Conservation (phyloP, 2,797 vertebrate genomes). For the Galagoides demidoff region DNA sequence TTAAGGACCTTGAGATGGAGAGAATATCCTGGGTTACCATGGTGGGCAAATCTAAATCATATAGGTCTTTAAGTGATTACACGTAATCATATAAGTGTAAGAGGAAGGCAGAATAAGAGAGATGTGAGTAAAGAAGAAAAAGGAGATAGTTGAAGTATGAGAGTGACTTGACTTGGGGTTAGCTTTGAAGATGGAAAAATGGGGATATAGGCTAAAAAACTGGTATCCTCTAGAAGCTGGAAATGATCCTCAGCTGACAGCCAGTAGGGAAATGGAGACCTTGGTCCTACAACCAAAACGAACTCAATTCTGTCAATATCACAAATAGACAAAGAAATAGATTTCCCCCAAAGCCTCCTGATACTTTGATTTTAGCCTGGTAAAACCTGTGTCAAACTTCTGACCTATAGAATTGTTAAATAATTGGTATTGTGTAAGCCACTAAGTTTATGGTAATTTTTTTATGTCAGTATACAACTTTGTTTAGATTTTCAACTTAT, state of each 20-base stretch:
- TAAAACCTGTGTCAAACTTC: neutral
- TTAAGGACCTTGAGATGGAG: neutral
- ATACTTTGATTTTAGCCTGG: neutral
- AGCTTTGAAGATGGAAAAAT: neutral
- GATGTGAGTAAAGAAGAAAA: neutral
- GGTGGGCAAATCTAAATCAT: neutral
- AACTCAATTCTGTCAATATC: neutral
- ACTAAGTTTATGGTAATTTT: neutral
- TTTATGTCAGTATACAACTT: neutral
- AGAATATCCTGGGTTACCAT: neutral
- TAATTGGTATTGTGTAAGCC: neutral
- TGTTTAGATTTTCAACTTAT: neutral
- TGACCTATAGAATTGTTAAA: neutral
- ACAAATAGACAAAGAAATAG: neutral
- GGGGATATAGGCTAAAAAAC: neutral
- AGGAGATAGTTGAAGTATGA: neutral
- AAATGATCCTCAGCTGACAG: neutral
- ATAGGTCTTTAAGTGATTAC: neutral
- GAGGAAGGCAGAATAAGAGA: neutral
- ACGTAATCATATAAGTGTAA: no score
- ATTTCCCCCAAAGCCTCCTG: neutral
- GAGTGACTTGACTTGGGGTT: neutral
- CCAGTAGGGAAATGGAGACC: neutral
- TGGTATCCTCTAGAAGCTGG: neutral
- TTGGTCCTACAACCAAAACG: neutral